Base-by-base conservation (phyloP, 2,888 invertebrate species). In the Drosophila cognata region DNA sequence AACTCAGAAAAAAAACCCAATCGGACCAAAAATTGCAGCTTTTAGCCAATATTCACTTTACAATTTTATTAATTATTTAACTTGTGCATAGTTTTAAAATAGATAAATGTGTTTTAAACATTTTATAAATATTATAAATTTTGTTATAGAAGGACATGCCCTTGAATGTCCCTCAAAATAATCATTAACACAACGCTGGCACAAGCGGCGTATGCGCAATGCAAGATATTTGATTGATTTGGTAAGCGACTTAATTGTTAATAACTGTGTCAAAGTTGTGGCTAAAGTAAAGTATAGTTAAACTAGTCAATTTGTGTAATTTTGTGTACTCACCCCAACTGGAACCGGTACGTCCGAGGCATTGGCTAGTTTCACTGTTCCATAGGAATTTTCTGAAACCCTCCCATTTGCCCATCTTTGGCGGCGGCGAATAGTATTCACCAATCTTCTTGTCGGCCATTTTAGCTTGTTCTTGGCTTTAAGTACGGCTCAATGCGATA, bases 341-440 rank as follows among this genome's bases (percentile, higher is more conserved):
- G 92, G 96, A 94, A 89, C 97, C 98, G 77, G 98, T 98, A 90
- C 98, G 95, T 89, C 98, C 98, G 89, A 98, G 94, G 93, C 98
- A 96, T 94, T 98, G 97, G 92, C 96, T 96, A 76, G 98, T 98
- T 94, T 98, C 98, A 88, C 97, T 95, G 94, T 99, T 97, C 96
- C 97, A 98, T 84, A 98, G 93, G 95, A 98, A 98, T 92, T 95
- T 94, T 93, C 95, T 95, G 94, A 97, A 96, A 91, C 96, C 95
- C 94, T 97, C 97, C 97, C 97, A 97, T 95, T 95, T 95, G 84
- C 96, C 96, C 90, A 97, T 95, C 92, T 96, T 96, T 75, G 96
- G 96, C 88, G 97, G 97, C 85, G 96, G 96, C 91, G 96, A 93
- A 94, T 96, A 97, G 94, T 95, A 97, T 94, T 96, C 96, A 86